These are phyloP conservation scores for Ectobius pallidus DNA, from an alignment of 2,888 invertebrate genomes.

Conservation along the genomic window DNA sequence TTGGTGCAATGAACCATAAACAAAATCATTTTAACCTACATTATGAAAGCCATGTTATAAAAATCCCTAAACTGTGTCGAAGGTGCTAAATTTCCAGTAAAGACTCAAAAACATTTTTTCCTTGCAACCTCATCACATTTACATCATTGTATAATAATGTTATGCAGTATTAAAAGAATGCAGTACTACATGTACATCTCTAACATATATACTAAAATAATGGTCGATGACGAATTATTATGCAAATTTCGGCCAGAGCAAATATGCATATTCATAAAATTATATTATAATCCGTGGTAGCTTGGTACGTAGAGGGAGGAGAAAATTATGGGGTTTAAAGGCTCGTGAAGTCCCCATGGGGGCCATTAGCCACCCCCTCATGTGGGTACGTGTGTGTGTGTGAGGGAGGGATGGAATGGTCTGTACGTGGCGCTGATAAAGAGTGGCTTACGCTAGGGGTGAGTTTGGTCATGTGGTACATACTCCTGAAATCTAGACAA, in stretches of 20 bases:
- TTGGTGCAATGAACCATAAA: too few relatives aligned
- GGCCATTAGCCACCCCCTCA: constrained; percentile 15
- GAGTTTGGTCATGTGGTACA: constrained; percentile 1
- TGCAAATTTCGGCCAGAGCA: constrained; percentile 5
- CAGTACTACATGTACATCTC: too few relatives aligned
- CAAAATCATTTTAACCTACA: too few relatives aligned
- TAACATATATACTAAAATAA: background rate
- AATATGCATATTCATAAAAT: constrained; percentile 30
- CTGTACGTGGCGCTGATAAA: constrained; percentile 11
- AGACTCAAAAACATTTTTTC: too few relatives aligned
- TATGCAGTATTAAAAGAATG: too few relatives aligned
- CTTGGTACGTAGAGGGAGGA: background rate
- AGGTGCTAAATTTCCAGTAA: too few relatives aligned
- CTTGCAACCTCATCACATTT: too few relatives aligned
- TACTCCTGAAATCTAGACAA: too few relatives aligned
- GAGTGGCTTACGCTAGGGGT: background rate
- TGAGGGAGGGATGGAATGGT: background rate
- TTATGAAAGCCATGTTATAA: too few relatives aligned
- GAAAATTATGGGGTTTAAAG: constrained; percentile 7
- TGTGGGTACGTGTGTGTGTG: constrained; percentile 13
- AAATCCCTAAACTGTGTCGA: too few relatives aligned
- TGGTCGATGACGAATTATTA: constrained; percentile 21
- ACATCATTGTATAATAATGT: too few relatives aligned
- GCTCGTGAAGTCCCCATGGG: background rate
- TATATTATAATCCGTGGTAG: constrained; percentile 22